Percentiles rank a stretch among this genome's conserved stretches.
Evolutionary conservation across 2,888 invertebrate species (phyloP).

Genomic region (Hydrotaea diabolus): DNA sequence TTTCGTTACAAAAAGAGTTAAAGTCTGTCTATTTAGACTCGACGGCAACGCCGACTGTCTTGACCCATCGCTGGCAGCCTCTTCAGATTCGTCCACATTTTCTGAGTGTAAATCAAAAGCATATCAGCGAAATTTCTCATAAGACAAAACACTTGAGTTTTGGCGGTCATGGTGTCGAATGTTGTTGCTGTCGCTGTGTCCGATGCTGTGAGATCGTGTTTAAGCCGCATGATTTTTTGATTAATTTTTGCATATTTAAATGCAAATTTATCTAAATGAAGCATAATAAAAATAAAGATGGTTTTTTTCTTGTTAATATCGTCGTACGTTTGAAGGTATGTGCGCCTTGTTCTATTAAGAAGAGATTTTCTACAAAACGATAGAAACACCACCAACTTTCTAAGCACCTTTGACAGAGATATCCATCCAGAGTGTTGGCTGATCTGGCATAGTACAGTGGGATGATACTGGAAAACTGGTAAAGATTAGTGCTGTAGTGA

Average conservation of each 20-base stretch:
- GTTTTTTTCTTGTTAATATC: conserved; percentile 72
- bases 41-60: too few relatives aligned
- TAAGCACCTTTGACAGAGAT: conserved; percentile 26
- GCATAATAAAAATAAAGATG: conserved; percentile 56
- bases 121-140: conserved; percentile 21
- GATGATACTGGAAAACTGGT: too few relatives aligned
- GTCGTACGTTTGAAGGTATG: not conserved
- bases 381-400: conserved; percentile 28
- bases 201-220: conserved; percentile 37
- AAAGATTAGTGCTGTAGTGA: too few relatives aligned
- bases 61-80: too few relatives aligned
- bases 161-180: not conserved
- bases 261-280: conserved; percentile 52
- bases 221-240: conserved; percentile 43
- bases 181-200: not conserved
- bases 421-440: not conserved
- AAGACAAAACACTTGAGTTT: conserved; percentile 41
- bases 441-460: conserved; percentile 8
- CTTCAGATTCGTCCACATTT: not conserved
- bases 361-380: conserved; percentile 41
- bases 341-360: not conserved
- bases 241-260: conserved; percentile 44
- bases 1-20: too few relatives aligned
- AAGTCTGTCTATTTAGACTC: too few relatives aligned
- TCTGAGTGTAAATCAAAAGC: not conserved